A percentile compares a stretch with the other conserved stretches of the same genome.
phyloP scores from a whole-genome alignment of 2,888 invertebrate genomes.

The Orchesella flavescens region DNA sequence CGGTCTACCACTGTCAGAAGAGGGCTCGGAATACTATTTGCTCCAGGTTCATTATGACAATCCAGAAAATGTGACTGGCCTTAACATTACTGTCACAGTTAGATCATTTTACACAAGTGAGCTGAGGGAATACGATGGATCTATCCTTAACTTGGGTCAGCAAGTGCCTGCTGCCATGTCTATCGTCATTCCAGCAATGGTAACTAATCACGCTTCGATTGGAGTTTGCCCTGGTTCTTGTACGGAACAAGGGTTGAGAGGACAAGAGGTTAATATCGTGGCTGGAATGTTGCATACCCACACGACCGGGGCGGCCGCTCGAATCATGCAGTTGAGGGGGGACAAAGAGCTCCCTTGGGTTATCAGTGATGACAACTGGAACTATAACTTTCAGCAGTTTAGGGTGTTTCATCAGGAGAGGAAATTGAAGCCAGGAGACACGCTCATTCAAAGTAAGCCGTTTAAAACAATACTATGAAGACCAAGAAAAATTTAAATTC shows the following conservation, averaged over 20 bases:
- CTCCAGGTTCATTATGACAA: slow-evolving; percentile 47
- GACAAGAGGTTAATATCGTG: too few species aligned
- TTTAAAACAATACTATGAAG: too few species aligned
- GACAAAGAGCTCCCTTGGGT: slow-evolving; percentile 46
- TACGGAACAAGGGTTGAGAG: too few species aligned
- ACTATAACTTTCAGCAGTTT: slow-evolving; percentile 31
- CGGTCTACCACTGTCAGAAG: neutral
- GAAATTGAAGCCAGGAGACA: slow-evolving; percentile 45
- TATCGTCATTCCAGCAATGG: too few species aligned
- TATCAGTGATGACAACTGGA: slow-evolving; percentile 33
- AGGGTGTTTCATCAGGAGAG: slow-evolving; percentile 13
- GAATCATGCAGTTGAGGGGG: slow-evolving; percentile 7
- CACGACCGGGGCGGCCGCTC: slow-evolving; percentile 25
- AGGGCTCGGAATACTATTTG: too few species aligned
- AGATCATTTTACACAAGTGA: slow-evolving; percentile 41
- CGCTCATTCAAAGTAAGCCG: neutral
- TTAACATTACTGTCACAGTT: neutral
- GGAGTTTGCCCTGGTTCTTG: too few species aligned
- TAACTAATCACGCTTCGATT: too few species aligned
- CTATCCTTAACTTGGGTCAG: neutral
- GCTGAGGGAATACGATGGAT: slow-evolving; percentile 2
- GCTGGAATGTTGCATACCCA: slow-evolving; percentile 13
- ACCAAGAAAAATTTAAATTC: too few species aligned
- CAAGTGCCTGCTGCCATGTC: too few species aligned
- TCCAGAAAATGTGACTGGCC: neutral